Base-by-base conservation (phyloP, 92 coral and sea anemone species). In the Virgularia gustaviana region DNA sequence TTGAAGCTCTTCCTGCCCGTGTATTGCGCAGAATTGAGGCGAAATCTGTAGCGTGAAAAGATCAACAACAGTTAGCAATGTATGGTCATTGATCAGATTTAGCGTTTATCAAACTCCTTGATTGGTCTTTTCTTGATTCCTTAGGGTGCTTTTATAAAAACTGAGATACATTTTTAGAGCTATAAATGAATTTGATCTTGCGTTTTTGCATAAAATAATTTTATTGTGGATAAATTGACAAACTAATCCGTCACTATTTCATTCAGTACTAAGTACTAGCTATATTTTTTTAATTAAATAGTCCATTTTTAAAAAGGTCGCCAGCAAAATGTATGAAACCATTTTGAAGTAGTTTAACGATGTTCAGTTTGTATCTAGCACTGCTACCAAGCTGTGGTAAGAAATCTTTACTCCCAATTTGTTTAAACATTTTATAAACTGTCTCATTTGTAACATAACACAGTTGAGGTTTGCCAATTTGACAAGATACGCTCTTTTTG, bases 1-100 rank as follows among this genome's bases (percentile, higher is more conserved):
- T 42, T 54, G 66, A 80, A 55, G 71, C 43, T 52, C 35, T 35
- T 12, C 55, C 47, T 23, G 72, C 70, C 12, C 41, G 42, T 15
- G 60, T 43, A 23, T 55, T 66, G 25, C 66, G 82, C 16, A 24
- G 82, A 56, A 30, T 19, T 60, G 65, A 79, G 44, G 62, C 74
- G 42, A 79, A 67, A 63, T 65, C 33, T 31, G 41, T 45, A 64
- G 39, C 57, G 44, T 41, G 63, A 59, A 68, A 56, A 52, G 16
- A 18, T 35, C 18, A 30, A 42, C 31, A 57, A n/a, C n/a, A n/a
- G n/a, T n/a, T n/a, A 19, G 27, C 60, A 0, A 71, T 15, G 60
- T 11, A 6, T 4, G 31, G 29, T 19, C 30, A 10, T 31, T 18
- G 9, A 0, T 22, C 11, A 54, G 30, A 6, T 31, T 15, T 11